Conservation (phyloP, 2,113 vertebrate species). For the Phalacrocorax brasilianus region DNA sequence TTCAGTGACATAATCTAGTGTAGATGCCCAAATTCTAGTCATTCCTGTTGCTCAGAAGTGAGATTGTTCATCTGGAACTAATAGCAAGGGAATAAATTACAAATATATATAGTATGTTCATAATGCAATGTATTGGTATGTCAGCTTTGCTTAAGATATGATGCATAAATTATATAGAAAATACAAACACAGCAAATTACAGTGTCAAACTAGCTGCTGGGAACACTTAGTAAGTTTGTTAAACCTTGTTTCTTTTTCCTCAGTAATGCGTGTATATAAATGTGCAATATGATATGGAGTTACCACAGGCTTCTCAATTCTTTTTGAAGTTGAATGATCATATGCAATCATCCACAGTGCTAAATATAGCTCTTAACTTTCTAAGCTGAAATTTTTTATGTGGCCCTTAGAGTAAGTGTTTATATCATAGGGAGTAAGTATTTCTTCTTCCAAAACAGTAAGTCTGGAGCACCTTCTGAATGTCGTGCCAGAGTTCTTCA, state of each 20-base stretch:
- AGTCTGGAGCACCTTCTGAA: neutral
- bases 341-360: neutral
- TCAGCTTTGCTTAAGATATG: neutral
- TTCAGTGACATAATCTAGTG: neutral
- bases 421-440: accelerated
- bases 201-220: neutral
- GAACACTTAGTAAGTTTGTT: neutral
- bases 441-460: neutral
- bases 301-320: neutral
- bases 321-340: neutral
- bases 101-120: neutral
- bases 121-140: neutral
- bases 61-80: neutral
- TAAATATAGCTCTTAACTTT: neutral
- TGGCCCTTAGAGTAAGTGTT: neutral
- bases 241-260: neutral
- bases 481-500: neutral
- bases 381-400: neutral
- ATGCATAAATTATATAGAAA: neutral
- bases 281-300: neutral
- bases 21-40: neutral
- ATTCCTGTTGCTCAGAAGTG: neutral
- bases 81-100: neutral
- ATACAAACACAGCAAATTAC: neutral
- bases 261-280: neutral